Base-by-base conservation (phyloP, 2,797 vertebrate genomes). In the Pangasius mekongensis region DNA sequence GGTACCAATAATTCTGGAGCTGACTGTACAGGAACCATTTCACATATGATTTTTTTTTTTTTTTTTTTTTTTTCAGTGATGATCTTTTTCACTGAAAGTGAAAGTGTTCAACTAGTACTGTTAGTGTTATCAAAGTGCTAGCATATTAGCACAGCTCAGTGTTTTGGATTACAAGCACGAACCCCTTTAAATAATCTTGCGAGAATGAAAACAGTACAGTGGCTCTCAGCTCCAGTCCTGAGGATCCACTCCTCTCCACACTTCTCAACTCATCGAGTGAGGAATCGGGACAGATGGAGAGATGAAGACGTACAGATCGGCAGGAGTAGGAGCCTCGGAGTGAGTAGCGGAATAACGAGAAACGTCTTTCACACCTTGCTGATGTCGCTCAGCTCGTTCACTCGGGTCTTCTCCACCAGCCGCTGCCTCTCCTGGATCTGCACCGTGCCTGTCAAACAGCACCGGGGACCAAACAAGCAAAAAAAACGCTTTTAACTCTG, bases 401-500 rank as follows among this genome's bases (percentile, higher is more conserved):
- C 94, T 91, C 92, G 90, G 67, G 94, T 91, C 92, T 95, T 96
- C 90, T 95, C 96, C 88, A 95, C 95, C 84, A 94, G 90, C 89
- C 95, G 97, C 78, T 96, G 97, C 84, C 92, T 96, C 91, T 97
- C 96, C 91, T 96, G 96, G 93, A 96, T 93, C 93, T 99, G 97
- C 88, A 97, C 87, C 58, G 97, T 97, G 86, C 97, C 98, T 99
- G 94, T 66, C 60, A 0, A 66, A 77, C 56, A 64, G 20, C 49
- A 80, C 49, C 30, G 0, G 5, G 77, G 13, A 7, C 33, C 16
- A 56, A 33, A n/a, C 3, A 43, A n/a, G 49, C 4, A 47, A 43
- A 24, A 24, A 36, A 11, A 43, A 9, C 30, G 20, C 9, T 52
- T 10, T 47, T 16, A 9, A 78, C 3, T 5, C 6, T 54, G 3